Base-by-base conservation (phyloP, 2,888 invertebrate species). In the Hypena proboscidalis region DNA sequence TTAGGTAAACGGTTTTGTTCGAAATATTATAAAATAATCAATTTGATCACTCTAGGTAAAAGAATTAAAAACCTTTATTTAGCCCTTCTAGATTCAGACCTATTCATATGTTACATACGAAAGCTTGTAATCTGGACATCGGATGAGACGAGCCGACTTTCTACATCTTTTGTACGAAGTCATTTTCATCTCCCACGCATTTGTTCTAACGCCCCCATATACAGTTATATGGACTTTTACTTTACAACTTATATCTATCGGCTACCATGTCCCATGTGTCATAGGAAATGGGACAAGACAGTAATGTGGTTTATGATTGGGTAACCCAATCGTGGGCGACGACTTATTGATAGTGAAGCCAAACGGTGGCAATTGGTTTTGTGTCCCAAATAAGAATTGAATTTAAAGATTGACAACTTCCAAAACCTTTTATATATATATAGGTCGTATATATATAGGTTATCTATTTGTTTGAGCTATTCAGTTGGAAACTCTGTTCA, bases 131-230 rank as follows among this genome's bases (percentile, higher is more conserved):
- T 72, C 74, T 68, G 64, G 55, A 57, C 58, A 52, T 51, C 56
- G 57, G 45, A 67, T 35, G 59, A 52, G 35, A 52, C 37, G 37
- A 38, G 27, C 11, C 42, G 25, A 50, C 68, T 67, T 70, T 69
- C 70, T 65, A 58, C 53, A 52, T 78, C 80, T 79, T 78, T 77
- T 77, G 75, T 81, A 58, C 59, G 45, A 67, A 37, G 23, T 8
- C 57, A 60, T 47, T 60, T 50, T 71, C 78, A 80, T 84, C 86
- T 84, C 86, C 85, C 84, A 86, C 85, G 79, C 83, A 71, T 74
- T 76, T 76, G 75, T 80, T 73, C 71, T 74, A 59, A 61, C 57
- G 56, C 51, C 61, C 52, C 63, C 68, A 56, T 55, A 55, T 41
- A 46, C 40, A 46, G 36, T 41, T 37, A 44, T 44, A 50, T 51